Evolutionary conservation across 2,888 invertebrate genomes (phyloP), one percentile per base, ranked within the genome.

Genomic region (Euplagia quadripunctaria): DNA sequence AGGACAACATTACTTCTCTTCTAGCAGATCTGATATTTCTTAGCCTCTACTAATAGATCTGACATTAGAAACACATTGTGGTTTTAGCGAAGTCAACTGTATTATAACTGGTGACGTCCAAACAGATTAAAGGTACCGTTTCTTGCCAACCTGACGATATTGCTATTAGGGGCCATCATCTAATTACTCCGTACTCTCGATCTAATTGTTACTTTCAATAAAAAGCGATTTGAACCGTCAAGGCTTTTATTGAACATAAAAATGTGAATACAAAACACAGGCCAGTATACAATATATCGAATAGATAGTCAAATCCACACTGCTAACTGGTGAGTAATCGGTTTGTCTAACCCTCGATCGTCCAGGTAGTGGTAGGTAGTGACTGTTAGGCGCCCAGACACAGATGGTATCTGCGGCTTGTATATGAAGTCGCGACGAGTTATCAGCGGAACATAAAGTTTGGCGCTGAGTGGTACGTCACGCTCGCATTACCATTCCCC

Each of bases 401-500:
- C 14, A 68, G 72, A 72, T 72, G 41, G 49, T 72, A 72, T 68
- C 68, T 14, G 46, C 58, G 46, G 4, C 17, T 72, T 5, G 70
- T 70, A 66, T 42, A 73, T 66, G 73, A 70, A 42, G 58, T 61
- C 52, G 49, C 52, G 14, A 8, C 64, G 43, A 11, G 64, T 46
- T 68, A 58, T 68, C 72, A 64, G 43, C 16, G 14, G 11, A 8
- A 61, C 49, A 67, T 72, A 72, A 67, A 72, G 51, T 46, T 64
- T 43, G 5, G 14, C 49, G 51, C 14, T 31, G 14, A 16, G 14
- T 14, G 61, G 31, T 77, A 77, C 75, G 80, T 77, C 70, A 75
- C 78, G 64, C 71, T 64, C 82, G 67, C 84, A 86, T 88, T 84
- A 84, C 71, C 82, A 85, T 84, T 85, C 88, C 81, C 81, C 84